A percentile compares a stretch with the other conserved stretches of the same genome.
phyloP scores from a whole-genome alignment of 2,797 vertebrate species.

The Cyclopterus lumpus region DNA sequence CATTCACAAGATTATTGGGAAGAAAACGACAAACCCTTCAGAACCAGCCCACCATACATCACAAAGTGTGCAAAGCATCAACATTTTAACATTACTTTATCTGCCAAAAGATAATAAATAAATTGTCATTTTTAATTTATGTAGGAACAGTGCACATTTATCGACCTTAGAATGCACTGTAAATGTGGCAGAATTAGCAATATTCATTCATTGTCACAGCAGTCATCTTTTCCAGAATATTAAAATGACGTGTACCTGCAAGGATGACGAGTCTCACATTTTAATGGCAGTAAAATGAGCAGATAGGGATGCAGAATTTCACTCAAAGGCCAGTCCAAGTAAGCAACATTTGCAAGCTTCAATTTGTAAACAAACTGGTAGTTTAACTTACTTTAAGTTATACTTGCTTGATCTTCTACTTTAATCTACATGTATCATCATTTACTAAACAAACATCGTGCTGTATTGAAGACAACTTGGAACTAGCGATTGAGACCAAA shows the following conservation, averaged over 20 bases:
- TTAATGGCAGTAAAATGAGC: slow-evolving; percentile 31
- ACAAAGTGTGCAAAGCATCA: slow-evolving; percentile 21
- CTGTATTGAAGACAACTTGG: too few relatives aligned
- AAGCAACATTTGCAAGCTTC: slow-evolving; percentile 5
- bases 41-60: slow-evolving; percentile 1
- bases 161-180: slow-evolving; percentile 31
- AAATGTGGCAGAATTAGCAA: slow-evolving; percentile 36
- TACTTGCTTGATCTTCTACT: not conserved
- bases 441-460: too few relatives aligned
- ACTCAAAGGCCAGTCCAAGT: slow-evolving; percentile 29
- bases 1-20: not conserved
- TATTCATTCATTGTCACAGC: slow-evolving; percentile 38
- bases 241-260: slow-evolving; percentile 20
- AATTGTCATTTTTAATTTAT: slow-evolving; percentile 29
- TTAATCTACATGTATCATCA: too few relatives aligned
- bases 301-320: slow-evolving; percentile 28
- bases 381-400: slow-evolving; percentile 16
- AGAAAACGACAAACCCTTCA: not conserved
- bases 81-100: slow-evolving; percentile 31
- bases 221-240: slow-evolving; percentile 26
- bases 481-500: too few relatives aligned
- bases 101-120: not conserved
- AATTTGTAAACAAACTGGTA: slow-evolving; percentile 35
- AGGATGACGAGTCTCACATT: slow-evolving; percentile 26
- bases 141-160: slow-evolving; percentile 40